Base-by-base conservation (phyloP, 2,888 invertebrate genomes). In the Aleiodes testaceus region DNA sequence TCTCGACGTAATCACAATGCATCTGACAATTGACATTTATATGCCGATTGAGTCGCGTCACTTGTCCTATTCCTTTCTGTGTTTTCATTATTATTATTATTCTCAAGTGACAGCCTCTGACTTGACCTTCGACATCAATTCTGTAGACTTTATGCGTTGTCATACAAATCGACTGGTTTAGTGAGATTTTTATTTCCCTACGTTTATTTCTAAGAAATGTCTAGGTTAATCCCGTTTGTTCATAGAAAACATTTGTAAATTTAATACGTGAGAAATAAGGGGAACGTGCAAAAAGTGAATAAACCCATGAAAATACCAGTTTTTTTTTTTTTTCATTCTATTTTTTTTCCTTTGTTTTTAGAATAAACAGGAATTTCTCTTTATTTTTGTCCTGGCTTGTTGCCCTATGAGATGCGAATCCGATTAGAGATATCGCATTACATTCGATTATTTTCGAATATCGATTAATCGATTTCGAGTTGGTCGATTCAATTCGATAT, bases 21-120 rank as follows among this genome's bases (percentile, higher is more conserved):
- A n/a, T 0, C 5, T 30, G 36, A 61, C 45, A 50, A 66, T 66
- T 44, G 52, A 69, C 65, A 14, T 61, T 53, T 53, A 26, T 53
- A 26, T 14, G 26, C 26, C 14, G 53, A 53, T 53, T n/a, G 26
- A 53, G 26, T 53, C 53, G 53, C 22, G 18, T 50, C 18, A 26
- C n/a, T 9, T 6, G 14, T 9, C n/a, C 26, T 6, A n/a, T 12
- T 6, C 14, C 22, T 11, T 52, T 52, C 22, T 22, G 7, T 3
- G 2, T 52, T 52, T 52, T 12, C 20, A 22, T 20, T 50, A 20
- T 12, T 16, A 11, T 20, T 12, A 3, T 2, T 36, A 9, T 16
- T 11, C 14, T 11, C 22, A n/a, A 26, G 26, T 4, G 22, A 53
- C 53, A 53, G 53, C 26, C 22, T 52, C 53, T 30, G 26, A 53